Base-by-base conservation (phyloP, 2,888 invertebrate species). In the Metalampra italica region DNA sequence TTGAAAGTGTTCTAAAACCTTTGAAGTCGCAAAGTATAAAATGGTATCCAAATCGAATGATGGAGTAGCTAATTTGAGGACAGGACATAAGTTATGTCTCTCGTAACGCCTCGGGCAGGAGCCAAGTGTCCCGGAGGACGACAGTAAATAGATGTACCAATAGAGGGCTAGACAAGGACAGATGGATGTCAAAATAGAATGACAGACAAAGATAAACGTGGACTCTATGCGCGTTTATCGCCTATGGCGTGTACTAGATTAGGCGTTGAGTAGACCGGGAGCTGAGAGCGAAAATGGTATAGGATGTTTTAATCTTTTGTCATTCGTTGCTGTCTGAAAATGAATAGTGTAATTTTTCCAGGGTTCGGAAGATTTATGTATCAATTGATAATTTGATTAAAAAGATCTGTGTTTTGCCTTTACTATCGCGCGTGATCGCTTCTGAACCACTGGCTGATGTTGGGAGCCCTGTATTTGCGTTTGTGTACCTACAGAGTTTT, bases 11-110 rank as follows among this genome's bases (percentile, higher is more conserved):
- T n/a, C n/a, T n/a, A 55, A 64, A 57, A 55, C 55, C 62, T 74
- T 75, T 66, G 65, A 71, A 62, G 73, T 69, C 60, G 53, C 56
- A 57, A 60, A 65, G 65, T 66, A 64, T 64, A 51, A 65, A 65
- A 64, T 59, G 45, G 53, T 48, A 36, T 37, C 47, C 54, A 59
- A 54, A 58, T 59, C 64, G 64, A 67, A 67, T 69, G 75, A 77
- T 66, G 54, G 67, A 75, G 61, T 56, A 46, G 50, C 60, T 75
- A 78, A 79, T 78, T 79, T 76, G 68, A 57, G 49, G 62, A 59
- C 47, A 58, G 56, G 61, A 57, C 57, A 62, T 74, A 66, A 73
- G 76, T 78, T 74, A 78, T 70, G 62, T 57, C 47, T 65, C 15
- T 32, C n/a, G 40, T 39, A 32, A n/a, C 43, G 37, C 47, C 36